phyloP scores from a whole-genome alignment of 2,113 vertebrate species.

The Psilopogon haemacephalus region DNA sequence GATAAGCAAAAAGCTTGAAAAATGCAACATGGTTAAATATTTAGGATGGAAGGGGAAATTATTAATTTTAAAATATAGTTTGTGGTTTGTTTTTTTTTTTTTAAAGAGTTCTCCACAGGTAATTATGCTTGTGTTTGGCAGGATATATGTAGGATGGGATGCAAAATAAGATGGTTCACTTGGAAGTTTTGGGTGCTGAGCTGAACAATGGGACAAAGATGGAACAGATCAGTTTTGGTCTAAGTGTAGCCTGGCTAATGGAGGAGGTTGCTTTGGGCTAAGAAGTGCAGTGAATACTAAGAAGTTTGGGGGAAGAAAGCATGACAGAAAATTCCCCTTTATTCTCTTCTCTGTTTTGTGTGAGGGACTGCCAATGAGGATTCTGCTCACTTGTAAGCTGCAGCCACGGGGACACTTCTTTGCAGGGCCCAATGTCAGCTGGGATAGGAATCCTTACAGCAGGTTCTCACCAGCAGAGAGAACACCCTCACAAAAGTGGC shows the following conservation, averaged over 20 bases:
- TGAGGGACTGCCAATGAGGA: background rate
- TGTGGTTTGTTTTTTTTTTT: too few species aligned
- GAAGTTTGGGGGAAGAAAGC: background rate
- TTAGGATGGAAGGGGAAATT: background rate
- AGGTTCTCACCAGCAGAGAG: background rate
- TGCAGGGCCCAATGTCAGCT: rapidly evolving
- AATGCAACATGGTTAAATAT: background rate
- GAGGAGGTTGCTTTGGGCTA: background rate
- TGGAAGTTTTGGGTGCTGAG: background rate
- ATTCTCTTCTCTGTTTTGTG: background rate
- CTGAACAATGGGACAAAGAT: background rate
- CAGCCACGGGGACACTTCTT: background rate
- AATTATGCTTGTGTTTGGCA: background rate
- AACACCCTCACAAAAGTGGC: background rate
- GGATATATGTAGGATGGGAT: background rate
- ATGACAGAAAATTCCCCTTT: background rate
- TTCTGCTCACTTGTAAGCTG: background rate
- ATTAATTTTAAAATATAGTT: background rate
- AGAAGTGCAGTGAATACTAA: background rate
- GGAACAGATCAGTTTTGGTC: rapidly evolving
- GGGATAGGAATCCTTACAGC: background rate
- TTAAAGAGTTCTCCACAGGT: background rate
- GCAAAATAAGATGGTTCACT: background rate
- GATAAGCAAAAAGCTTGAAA: background rate
- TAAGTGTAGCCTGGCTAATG: background rate